These are phyloP conservation scores for Nipponia nippon DNA, from an alignment of 2,113 vertebrate species.

Conservation along the genomic window DNA sequence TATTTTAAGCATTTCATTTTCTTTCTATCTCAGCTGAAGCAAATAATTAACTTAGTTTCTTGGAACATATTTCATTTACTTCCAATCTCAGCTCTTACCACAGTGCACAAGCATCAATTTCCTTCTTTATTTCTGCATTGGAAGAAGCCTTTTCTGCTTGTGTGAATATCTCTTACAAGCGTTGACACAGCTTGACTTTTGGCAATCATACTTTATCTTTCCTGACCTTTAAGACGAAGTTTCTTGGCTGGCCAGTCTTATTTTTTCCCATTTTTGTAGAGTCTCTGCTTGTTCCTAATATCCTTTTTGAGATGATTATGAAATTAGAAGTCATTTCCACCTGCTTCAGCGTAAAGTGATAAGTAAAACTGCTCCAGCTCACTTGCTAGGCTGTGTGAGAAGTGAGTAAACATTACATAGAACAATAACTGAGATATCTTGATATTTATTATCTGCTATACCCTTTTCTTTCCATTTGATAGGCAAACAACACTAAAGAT, in stretches of 20 bases:
- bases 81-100: neutral
- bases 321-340: neutral
- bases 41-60: constrained; percentile 6
- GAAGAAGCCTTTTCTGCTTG: neutral
- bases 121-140: neutral
- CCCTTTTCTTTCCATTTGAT: neutral
- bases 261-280: neutral
- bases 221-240: neutral
- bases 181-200: neutral
- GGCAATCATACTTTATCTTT: neutral
- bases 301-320: neutral
- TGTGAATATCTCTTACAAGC: neutral
- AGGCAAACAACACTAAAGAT: neutral
- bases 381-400: neutral
- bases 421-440: neutral
- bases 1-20: constrained; percentile 2
- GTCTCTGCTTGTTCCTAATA: neutral
- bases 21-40: constrained; percentile 3
- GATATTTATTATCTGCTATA: neutral
- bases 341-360: neutral
- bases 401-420: neutral
- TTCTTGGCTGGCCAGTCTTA: neutral
- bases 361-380: neutral
- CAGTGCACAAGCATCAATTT: neutral
- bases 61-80: neutral